phyloP scores from a whole-genome alignment of 2,888 invertebrate genomes.

The Acleris emargana region DNA sequence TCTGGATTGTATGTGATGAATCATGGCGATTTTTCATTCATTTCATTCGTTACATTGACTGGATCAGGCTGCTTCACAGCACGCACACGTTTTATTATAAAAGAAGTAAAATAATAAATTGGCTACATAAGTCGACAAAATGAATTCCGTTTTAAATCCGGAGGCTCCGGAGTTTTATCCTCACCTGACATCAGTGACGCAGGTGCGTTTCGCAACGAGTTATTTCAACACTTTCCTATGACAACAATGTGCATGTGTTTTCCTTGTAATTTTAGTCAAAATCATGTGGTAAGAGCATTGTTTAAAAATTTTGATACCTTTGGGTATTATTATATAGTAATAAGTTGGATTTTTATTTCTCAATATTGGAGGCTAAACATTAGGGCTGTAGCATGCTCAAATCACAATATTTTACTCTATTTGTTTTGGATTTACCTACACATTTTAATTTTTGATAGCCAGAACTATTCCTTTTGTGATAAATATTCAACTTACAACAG shows the following conservation, averaged over 20 bases:
- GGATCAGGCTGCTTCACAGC: constrained; percentile 30
- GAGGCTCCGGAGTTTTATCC: constrained; percentile 74
- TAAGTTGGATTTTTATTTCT: background rate
- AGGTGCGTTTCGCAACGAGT: constrained; percentile 59
- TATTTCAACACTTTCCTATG: constrained; percentile 39
- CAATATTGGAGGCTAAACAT: too few relatives aligned
- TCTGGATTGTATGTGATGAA: constrained; percentile 27
- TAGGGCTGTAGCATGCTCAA: background rate
- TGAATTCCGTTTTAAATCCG: constrained; percentile 71
- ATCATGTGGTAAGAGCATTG: constrained; percentile 27
- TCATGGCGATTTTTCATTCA: constrained; percentile 35
- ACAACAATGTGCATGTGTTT: constrained; percentile 61
- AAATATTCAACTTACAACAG: too few relatives aligned
- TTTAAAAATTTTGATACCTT: constrained; percentile 11
- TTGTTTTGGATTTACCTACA: background rate
- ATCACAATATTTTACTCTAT: background rate
- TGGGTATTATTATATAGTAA: background rate
- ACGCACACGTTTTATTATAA: constrained; percentile 28
- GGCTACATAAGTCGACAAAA: constrained; percentile 47
- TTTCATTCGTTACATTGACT: constrained; percentile 36
- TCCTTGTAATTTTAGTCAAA: constrained; percentile 37
- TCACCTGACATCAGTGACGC: constrained; percentile 58
- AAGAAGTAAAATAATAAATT: constrained; percentile 37
- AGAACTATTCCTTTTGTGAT: background rate
- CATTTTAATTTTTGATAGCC: background rate